These are phyloP conservation scores for Xiphophorus birchmanni DNA, from an alignment of 2,797 vertebrate species.

Conservation along the genomic window DNA sequence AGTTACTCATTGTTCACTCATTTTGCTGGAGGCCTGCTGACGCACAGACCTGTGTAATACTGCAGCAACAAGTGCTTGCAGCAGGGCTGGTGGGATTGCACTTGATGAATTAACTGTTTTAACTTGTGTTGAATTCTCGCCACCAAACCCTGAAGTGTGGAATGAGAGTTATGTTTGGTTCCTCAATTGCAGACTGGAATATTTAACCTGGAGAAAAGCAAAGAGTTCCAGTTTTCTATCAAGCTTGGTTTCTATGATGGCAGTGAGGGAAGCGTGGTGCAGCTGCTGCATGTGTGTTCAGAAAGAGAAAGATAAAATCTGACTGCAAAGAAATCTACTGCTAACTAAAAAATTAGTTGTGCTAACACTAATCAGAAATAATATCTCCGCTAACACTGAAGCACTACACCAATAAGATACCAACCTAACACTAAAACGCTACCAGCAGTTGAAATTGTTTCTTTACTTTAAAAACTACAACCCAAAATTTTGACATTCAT, in stretches of 20 bases:
- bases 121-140: background rate
- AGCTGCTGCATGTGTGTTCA: background rate
- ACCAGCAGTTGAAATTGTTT: too few relatives aligned
- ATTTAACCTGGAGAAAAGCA: background rate
- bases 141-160: background rate
- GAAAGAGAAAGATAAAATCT: background rate
- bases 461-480: too few relatives aligned
- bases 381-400: too few relatives aligned
- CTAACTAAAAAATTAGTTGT: too few relatives aligned
- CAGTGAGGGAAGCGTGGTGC: background rate
- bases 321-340: background rate
- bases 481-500: too few relatives aligned
- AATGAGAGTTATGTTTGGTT: background rate
- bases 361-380: background rate
- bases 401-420: too few relatives aligned
- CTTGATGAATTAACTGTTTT: conserved; percentile 6
- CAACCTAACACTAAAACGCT: too few relatives aligned
- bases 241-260: background rate
- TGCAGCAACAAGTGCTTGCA: background rate
- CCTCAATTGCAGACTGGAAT: background rate
- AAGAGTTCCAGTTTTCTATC: background rate
- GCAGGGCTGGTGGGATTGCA: background rate
- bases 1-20: conserved; percentile 10
- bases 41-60: conserved; percentile 19
- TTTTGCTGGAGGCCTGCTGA: conserved; percentile 15